phyloP scores from a whole-genome alignment of 2,888 invertebrate species.

The Hydrotaea cyrtoneurina region DNA sequence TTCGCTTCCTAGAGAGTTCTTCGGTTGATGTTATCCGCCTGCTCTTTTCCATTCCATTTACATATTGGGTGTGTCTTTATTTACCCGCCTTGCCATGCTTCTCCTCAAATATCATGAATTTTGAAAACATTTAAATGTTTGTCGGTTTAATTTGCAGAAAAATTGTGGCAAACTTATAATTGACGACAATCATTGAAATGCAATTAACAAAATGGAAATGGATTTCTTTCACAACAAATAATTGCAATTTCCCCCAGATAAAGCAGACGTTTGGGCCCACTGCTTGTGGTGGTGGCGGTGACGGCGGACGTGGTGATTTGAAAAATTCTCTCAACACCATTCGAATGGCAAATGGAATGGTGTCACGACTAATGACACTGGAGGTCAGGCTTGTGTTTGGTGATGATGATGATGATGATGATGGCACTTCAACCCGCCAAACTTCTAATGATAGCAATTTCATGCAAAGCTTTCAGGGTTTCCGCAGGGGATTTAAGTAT shows the following conservation, averaged over 20 bases:
- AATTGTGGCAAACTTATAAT: conserved; percentile 20
- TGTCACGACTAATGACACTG: conserved; percentile 37
- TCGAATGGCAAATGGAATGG: conserved; percentile 17
- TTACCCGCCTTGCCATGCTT: too few relatives aligned
- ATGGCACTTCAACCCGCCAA: background rate
- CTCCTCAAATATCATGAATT: too few relatives aligned
- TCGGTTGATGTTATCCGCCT: too few relatives aligned
- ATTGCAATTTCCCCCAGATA: conserved; percentile 13
- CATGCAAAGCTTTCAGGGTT: background rate
- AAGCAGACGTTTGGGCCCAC: background rate
- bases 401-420: too few relatives aligned
- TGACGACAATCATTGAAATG: conserved; percentile 37
- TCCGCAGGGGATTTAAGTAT: background rate
- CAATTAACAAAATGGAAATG: conserved; percentile 22
- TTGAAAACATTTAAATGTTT: too few relatives aligned
- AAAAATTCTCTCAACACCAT: background rate
- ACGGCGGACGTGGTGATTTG: background rate
- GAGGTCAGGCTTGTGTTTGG: too few relatives aligned
- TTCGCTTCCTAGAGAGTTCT: too few relatives aligned
- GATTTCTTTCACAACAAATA: conserved; percentile 16
- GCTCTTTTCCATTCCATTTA: too few relatives aligned
- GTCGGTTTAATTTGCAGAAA: background rate
- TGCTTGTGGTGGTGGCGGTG: background rate
- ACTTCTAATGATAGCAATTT: background rate
- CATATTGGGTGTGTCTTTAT: too few relatives aligned